A percentile compares a stretch with the other conserved stretches of the same genome.
These are phyloP conservation scores for Machimus atricapillus DNA, from an alignment of 2,888 invertebrate genomes.

Conservation along the genomic window DNA sequence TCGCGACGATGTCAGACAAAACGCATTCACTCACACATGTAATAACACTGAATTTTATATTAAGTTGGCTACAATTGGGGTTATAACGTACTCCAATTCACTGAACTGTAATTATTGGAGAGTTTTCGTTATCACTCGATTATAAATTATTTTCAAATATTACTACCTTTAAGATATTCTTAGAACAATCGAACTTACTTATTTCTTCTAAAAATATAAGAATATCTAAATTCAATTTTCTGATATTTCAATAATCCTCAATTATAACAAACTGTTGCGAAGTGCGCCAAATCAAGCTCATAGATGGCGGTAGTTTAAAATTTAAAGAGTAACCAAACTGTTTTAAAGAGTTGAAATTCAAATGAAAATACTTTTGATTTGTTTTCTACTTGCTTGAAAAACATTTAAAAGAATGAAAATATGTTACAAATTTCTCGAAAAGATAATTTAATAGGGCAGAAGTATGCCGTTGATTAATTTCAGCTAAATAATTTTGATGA, in stretches of 20 bases:
- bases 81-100: not conserved
- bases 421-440: no score
- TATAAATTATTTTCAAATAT: not conserved
- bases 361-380: not conserved
- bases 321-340: not conserved
- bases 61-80: slow-evolving; percentile 6
- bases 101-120: slow-evolving; percentile 1
- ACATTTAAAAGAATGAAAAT: not conserved
- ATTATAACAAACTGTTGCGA: not conserved
- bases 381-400: not conserved
- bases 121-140: not conserved
- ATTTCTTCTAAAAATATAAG: not conserved
- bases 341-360: no score
- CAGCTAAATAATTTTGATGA: no score
- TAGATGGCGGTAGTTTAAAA: not conserved
- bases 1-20: slow-evolving; percentile 71
- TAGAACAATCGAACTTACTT: not conserved
- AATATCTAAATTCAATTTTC: not conserved
- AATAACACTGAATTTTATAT: slow-evolving; percentile 43
- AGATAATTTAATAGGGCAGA: no score
- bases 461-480: no score
- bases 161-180: not conserved
- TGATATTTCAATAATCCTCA: not conserved
- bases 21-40: slow-evolving; percentile 66
- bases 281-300: not conserved